phyloP scores from a whole-genome alignment of 2,888 invertebrate genomes.

The Sipha maydis region DNA sequence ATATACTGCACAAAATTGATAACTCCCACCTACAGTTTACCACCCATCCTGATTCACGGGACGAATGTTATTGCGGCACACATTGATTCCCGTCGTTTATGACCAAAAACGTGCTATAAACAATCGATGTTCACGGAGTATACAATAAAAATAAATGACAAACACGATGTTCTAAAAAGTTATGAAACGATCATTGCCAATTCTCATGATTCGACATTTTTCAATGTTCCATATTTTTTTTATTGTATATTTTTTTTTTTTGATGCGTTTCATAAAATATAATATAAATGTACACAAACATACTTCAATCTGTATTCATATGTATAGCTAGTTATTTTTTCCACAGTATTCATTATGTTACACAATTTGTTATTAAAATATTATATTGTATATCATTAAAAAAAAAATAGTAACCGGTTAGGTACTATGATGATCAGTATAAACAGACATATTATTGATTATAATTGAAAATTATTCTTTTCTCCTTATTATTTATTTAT shows the following conservation, averaged over 20 bases:
- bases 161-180: conserved; percentile 24
- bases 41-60: not conserved
- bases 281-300: not conserved
- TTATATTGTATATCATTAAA: not conserved
- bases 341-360: conserved; percentile 1
- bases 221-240: conserved; percentile 20
- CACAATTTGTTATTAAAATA: not conserved
- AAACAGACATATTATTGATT: too few species aligned
- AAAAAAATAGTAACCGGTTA: not conserved
- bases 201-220: conserved; percentile 28
- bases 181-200: conserved; percentile 46
- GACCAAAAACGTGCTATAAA: conserved; percentile 17
- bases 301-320: not conserved
- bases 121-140: conserved; percentile 27
- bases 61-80: conserved; percentile 2
- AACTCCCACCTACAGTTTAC: not conserved
- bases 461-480: too few species aligned
- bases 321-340: conserved; percentile 9
- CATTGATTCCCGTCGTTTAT: conserved; percentile 8
- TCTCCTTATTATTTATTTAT: too few species aligned
- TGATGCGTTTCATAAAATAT: not conserved
- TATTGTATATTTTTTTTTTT: too few species aligned
- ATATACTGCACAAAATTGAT: conserved; percentile 5
- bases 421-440: too few species aligned
- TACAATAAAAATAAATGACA: conserved; percentile 44